Percentiles rank a stretch among this genome's conserved stretches.
These are phyloP conservation scores for Ormyrus nitidulus DNA, from an alignment of 2,888 invertebrate genomes.

Conservation along the genomic window DNA sequence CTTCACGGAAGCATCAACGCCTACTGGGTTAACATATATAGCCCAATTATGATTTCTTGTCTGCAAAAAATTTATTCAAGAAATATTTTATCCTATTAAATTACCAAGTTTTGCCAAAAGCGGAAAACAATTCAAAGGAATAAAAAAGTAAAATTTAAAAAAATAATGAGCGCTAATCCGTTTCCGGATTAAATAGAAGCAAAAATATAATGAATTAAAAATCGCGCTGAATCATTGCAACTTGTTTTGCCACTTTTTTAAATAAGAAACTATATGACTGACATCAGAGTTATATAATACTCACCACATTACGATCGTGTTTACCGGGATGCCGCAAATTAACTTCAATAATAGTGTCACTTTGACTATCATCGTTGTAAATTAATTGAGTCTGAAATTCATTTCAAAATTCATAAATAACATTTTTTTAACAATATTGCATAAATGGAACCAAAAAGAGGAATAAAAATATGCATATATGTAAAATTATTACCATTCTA, in stretches of 20 bases:
- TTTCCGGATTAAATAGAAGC: neutral
- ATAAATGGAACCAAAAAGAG: neutral
- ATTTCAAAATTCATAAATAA: slow-evolving; percentile 8
- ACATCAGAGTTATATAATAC: slow-evolving; percentile 59
- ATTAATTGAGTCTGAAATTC: slow-evolving; percentile 85
- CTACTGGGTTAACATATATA: slow-evolving; percentile 93
- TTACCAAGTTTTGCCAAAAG: too few relatives aligned
- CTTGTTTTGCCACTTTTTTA: slow-evolving; percentile 21
- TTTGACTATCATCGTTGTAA: slow-evolving; percentile 90
- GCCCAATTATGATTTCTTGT: slow-evolving; percentile 92
- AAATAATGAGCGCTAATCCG: too few relatives aligned
- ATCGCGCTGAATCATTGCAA: neutral
- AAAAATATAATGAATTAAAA: slow-evolving; percentile 16
- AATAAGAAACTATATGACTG: neutral
- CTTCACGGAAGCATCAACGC: slow-evolving; percentile 91
- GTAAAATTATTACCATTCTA: slow-evolving; percentile 80
- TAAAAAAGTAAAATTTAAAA: too few relatives aligned
- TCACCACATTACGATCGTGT: slow-evolving; percentile 87
- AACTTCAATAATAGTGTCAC: slow-evolving; percentile 93
- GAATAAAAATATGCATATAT: neutral
- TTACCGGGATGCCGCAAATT: slow-evolving; percentile 92
- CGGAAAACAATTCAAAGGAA: too few relatives aligned
- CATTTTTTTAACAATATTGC: neutral
- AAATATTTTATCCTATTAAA: too few relatives aligned
- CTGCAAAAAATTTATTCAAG: slow-evolving; percentile 73